phyloP scores from a whole-genome alignment of 2,888 invertebrate species.

The Ormyrus pomaceus region DNA sequence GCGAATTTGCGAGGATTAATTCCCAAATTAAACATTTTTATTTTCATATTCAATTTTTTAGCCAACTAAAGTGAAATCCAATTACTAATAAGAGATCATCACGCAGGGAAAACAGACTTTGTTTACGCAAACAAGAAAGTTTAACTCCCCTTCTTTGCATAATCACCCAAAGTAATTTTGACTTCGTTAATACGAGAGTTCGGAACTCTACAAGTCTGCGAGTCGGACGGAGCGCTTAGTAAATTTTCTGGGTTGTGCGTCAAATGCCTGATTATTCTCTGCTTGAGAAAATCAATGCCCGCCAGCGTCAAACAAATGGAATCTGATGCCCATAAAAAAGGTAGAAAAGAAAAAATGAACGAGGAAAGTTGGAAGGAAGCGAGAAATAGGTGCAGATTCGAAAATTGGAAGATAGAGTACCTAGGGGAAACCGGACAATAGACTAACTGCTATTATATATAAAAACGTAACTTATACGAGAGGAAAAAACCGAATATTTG shows the following conservation, averaged over 20 bases:
- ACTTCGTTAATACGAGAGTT: neutral
- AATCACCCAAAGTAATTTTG: constrained; percentile 15
- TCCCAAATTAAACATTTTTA: too few species aligned
- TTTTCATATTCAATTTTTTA: too few species aligned
- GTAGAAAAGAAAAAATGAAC: neutral
- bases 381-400: neutral
- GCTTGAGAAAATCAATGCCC: constrained; percentile 23
- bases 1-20: too few species aligned
- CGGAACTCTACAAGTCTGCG: too few species aligned
- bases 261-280: constrained; percentile 28
- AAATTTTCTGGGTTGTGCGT: constrained; percentile 1
- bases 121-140: neutral
- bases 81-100: too few species aligned
- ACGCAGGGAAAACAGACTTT: too few species aligned
- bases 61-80: too few species aligned
- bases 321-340: constrained; percentile 1
- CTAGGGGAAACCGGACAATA: too few species aligned
- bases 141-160: constrained; percentile 13
- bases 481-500: too few species aligned
- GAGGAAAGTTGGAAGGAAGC: neutral
- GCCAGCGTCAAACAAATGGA: neutral
- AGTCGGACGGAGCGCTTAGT: neutral
- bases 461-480: too few species aligned
- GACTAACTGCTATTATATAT: too few species aligned
- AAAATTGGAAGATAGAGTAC: neutral